Conservation (phyloP, 1,140 invertebrate species). For the Gyrodactylus bullatarudis region DNA sequence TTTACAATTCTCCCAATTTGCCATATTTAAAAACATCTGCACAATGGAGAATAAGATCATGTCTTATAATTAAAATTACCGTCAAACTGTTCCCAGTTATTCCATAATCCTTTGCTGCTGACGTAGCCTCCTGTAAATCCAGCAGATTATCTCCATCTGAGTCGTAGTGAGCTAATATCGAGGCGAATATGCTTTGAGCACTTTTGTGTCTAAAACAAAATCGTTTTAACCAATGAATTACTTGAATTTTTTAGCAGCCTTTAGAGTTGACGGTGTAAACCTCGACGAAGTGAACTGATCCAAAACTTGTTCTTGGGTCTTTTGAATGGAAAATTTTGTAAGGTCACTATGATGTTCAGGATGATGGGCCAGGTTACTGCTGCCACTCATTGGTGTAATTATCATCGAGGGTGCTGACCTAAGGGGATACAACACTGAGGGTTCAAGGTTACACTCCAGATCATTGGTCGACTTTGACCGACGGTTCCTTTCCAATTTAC, state of each 20-base stretch:
- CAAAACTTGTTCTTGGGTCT: background rate
- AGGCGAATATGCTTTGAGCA: background rate
- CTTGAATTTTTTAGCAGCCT: background rate
- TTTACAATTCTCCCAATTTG: background rate
- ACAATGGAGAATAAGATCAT: background rate
- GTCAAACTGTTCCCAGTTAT: background rate
- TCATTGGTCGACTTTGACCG: background rate
- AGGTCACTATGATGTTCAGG: background rate
- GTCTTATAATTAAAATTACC: background rate
- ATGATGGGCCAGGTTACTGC: background rate
- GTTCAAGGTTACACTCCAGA: background rate
- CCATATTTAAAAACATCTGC: background rate
- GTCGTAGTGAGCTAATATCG: background rate
- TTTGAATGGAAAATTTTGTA: no score
- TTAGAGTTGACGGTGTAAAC: background rate
- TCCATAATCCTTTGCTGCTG: background rate
- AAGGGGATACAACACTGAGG: background rate
- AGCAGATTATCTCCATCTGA: background rate
- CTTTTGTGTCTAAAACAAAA: background rate
- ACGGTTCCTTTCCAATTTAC: background rate
- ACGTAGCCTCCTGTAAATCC: background rate
- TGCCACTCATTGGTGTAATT: background rate
- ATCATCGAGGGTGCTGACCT: background rate
- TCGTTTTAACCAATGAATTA: no score
- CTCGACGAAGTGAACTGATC: background rate